phyloP scores from a whole-genome alignment of 2,888 invertebrate genomes.

The Eustalomyia histrio region DNA sequence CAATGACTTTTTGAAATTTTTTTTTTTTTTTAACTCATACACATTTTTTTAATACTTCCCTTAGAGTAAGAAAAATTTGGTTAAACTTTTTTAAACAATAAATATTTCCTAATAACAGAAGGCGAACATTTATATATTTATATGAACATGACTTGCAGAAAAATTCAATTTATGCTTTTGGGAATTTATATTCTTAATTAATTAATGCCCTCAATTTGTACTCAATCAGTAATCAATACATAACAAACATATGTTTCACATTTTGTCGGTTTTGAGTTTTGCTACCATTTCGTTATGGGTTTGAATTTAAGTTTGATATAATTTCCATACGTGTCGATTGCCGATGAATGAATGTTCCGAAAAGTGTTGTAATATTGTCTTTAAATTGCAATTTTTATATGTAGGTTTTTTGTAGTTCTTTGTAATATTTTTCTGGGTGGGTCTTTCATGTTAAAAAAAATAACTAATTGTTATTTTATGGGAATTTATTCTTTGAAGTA shows the following conservation, averaged over 20 bases:
- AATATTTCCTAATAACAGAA: constrained; percentile 45
- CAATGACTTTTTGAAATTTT: no score
- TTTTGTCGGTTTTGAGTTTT: constrained; percentile 24
- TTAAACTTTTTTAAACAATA: constrained; percentile 2
- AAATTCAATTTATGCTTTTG: constrained; percentile 33
- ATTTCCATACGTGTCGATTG: constrained; percentile 49
- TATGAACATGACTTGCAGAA: neutral
- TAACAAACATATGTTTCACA: constrained; percentile 43
- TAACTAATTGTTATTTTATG: constrained; percentile 43
- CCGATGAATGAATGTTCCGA: neutral
- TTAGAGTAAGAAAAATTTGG: neutral
- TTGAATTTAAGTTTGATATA: constrained; percentile 19
- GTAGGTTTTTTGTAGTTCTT: constrained; percentile 22
- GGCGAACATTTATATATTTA: constrained; percentile 34
- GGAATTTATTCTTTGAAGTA: constrained; percentile 1
- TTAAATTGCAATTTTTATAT: constrained; percentile 46
- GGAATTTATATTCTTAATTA: constrained; percentile 49
- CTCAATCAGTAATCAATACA: constrained; percentile 59
- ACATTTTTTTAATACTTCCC: neutral
- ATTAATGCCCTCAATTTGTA: constrained; percentile 60
- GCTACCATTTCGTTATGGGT: constrained; percentile 15
- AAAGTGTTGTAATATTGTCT: constrained; percentile 59
- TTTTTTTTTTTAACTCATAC: no score
- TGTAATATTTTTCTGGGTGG: constrained; percentile 47
- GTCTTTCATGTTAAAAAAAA: constrained; percentile 41